Conservation (phyloP, 2,113 vertebrate species). For the Ameiurus melas region DNA sequence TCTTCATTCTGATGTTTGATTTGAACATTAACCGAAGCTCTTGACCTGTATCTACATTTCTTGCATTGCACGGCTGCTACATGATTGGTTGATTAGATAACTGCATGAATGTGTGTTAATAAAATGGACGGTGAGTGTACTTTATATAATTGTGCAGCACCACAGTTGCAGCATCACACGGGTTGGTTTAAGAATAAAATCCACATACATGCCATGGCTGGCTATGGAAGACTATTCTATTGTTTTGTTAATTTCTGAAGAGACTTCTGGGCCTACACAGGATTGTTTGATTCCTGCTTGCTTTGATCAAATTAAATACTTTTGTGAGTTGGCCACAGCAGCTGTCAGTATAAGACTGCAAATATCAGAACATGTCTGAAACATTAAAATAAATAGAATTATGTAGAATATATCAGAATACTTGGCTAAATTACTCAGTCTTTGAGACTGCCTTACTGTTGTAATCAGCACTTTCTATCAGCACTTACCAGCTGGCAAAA, state of each 20-base stretch:
- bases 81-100: background rate
- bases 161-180: background rate
- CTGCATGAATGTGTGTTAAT: background rate
- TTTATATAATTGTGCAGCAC: background rate
- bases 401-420: background rate
- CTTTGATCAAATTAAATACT: background rate
- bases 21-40: background rate
- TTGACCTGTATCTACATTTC: background rate
- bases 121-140: background rate
- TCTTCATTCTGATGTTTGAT: background rate
- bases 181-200: background rate
- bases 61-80: background rate
- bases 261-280: background rate
- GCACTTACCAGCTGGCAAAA: background rate
- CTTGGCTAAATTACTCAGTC: background rate
- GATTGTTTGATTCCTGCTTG: background rate
- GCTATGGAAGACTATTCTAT: background rate
- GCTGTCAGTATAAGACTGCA: background rate
- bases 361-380: background rate
- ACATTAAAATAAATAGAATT: background rate
- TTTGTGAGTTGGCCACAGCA: background rate
- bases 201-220: background rate
- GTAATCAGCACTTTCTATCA: background rate
- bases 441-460: background rate
- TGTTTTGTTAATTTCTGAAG: background rate